Base-by-base conservation (phyloP, 2,888 invertebrate species). In the Helicoverpa assulta region DNA sequence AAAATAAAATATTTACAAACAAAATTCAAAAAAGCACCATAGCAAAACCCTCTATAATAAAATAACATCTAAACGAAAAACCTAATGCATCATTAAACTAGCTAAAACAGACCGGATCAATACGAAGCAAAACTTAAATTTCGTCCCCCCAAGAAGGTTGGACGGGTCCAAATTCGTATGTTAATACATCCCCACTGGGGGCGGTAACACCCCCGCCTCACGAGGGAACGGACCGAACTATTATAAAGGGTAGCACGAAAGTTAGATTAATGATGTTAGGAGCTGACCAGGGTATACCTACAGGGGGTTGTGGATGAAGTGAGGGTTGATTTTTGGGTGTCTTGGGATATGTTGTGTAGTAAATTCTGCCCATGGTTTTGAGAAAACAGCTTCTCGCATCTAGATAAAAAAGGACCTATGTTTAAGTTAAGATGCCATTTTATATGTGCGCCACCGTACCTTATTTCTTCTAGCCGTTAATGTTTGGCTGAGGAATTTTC, bases 251-350 rank as follows among this genome's bases (percentile, higher is more conserved):
- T 95, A 95, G 95, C 94, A 93, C 94, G 95, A 95, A 95, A 95
- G 95, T 95, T 95, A 96, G 96, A 96, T 96, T 96, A 95, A 96
- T 96, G 96, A 96, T 96, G 96, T 96, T 96, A 95, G 95, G 90
- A 96, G 93, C 95, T 94, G 95, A 94, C 94, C 94, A 93, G 88
- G 62, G 94, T 89, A 93, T 87, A 86, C 81, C 59, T 71, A 80
- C 67, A 75, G 78, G 85, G 5, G 61, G 67, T 40, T 68, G 56
- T 86, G 85, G 88, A 85, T 74, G 64, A n/a, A 29, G 10, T 21
- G 10, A 14, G 21, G 14, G 16, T 18, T 54, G 10, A 5, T 58
- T n/a, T 40, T 21, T 58, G 18, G 8, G 18, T 50, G 50, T 51
- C 54, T 54, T 73, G 29, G 40, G 29, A 67, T 14, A 40, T 40